These are phyloP conservation scores for Drosophila yooni DNA, from an alignment of 2,888 invertebrate genomes.

Conservation along the genomic window DNA sequence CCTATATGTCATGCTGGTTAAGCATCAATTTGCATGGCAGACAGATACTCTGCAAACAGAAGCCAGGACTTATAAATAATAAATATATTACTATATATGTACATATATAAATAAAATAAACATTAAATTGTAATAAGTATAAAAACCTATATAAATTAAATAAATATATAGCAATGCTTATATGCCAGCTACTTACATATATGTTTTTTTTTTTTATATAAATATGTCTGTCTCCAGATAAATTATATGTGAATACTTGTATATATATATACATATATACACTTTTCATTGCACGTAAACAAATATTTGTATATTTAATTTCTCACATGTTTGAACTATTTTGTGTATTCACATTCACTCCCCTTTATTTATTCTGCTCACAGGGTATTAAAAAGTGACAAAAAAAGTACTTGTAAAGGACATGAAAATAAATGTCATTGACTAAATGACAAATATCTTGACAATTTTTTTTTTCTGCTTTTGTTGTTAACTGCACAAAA, in stretches of 20 bases:
- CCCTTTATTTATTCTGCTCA: background rate
- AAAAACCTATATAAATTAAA: background rate
- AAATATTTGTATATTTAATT: background rate
- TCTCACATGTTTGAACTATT: background rate
- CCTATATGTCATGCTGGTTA: constrained; percentile 19
- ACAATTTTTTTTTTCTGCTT: constrained; percentile 50
- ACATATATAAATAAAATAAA: background rate
- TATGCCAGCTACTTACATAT: background rate
- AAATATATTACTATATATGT: background rate
- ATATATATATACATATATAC: background rate
- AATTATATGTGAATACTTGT: no score
- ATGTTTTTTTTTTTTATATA: background rate
- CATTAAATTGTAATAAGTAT: constrained; percentile 13
- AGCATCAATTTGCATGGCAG: background rate
- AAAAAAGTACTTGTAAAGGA: constrained; percentile 45
- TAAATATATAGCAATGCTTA: background rate
- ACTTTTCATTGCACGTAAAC: background rate
- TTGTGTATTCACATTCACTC: background rate
- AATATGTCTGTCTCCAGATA: background rate
- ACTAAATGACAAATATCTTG: constrained; percentile 81
- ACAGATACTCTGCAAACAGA: constrained; percentile 18
- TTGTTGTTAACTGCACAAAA: constrained; percentile 53
- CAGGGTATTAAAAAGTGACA: constrained; percentile 25
- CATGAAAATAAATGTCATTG: constrained; percentile 81
- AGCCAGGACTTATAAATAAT: background rate